Evolutionary conservation across 1,140 invertebrate genomes (phyloP).

Genomic region (Atta texana): DNA sequence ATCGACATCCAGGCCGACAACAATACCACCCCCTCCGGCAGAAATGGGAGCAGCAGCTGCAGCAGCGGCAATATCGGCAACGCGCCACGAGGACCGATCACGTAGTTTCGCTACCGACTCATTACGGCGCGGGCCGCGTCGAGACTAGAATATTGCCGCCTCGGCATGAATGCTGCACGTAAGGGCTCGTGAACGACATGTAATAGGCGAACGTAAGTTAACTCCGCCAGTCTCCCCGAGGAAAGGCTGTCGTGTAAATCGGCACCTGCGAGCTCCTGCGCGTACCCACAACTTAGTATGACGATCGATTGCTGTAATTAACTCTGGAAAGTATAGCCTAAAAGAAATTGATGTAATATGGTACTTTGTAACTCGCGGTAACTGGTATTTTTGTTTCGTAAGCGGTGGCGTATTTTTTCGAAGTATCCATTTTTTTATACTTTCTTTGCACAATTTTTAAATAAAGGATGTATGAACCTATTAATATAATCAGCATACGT

Average conservation of each 20-base stretch:
- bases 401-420: background rate
- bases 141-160: conserved; percentile 79
- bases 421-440: too few relatives aligned
- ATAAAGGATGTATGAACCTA: too few relatives aligned
- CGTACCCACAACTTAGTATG: background rate
- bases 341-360: background rate
- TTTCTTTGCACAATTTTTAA: too few relatives aligned
- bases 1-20: conserved; percentile 73
- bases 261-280: conserved; percentile 51
- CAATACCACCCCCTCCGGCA: conserved; percentile 71
- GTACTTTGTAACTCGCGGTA: background rate
- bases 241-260: conserved; percentile 65
- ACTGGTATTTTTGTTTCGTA: background rate
- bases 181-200: conserved; percentile 57
- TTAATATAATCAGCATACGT: too few relatives aligned
- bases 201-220: conserved; percentile 69
- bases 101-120: conserved; percentile 65
- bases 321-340: background rate
- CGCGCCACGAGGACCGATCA: conserved; percentile 75
- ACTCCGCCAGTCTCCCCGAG: conserved; percentile 11
- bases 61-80: conserved; percentile 54
- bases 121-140: conserved; percentile 74
- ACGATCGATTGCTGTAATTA: conserved; percentile 40
- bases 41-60: conserved; percentile 65
- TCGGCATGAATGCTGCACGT: conserved; percentile 79